These are phyloP conservation scores for Sigmodon hispidus DNA, from an alignment of 2,113 vertebrate species.

Conservation along the genomic window DNA sequence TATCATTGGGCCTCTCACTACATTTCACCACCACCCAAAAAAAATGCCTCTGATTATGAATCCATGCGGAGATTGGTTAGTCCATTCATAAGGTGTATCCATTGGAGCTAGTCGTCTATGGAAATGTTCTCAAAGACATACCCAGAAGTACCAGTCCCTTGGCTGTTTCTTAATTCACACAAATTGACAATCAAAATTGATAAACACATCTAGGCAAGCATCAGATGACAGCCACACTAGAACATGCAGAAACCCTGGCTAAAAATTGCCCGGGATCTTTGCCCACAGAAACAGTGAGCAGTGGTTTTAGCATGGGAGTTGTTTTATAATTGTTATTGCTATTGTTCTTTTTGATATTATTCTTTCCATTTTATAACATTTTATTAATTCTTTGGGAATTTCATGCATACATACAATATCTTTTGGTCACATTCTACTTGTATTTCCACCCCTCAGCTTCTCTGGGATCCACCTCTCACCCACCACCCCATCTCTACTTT, in stretches of 20 bases:
- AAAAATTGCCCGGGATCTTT: background rate
- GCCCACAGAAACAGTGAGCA: background rate
- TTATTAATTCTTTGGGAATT: background rate
- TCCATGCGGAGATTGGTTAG: too few species aligned
- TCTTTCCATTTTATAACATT: background rate
- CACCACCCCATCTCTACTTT: background rate
- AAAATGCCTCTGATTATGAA: background rate
- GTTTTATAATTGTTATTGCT: background rate
- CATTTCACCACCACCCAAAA: background rate
- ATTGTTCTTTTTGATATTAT: background rate
- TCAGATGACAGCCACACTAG: background rate
- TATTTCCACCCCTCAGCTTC: background rate
- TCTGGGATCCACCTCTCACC: background rate
- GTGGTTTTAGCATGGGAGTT: background rate
- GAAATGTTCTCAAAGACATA: background rate
- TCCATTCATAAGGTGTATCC: background rate
- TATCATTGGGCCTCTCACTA: too few species aligned
- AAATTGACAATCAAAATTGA: background rate
- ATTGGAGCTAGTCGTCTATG: background rate
- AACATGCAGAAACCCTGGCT: background rate
- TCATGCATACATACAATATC: too few species aligned
- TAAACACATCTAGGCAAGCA: background rate
- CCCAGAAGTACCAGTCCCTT: too few species aligned
- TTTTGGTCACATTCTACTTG: too few species aligned
- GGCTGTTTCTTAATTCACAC: background rate